These are phyloP conservation scores for Pachyuromys duprasi DNA, from an alignment of 2,797 vertebrate species.

Conservation along the genomic window DNA sequence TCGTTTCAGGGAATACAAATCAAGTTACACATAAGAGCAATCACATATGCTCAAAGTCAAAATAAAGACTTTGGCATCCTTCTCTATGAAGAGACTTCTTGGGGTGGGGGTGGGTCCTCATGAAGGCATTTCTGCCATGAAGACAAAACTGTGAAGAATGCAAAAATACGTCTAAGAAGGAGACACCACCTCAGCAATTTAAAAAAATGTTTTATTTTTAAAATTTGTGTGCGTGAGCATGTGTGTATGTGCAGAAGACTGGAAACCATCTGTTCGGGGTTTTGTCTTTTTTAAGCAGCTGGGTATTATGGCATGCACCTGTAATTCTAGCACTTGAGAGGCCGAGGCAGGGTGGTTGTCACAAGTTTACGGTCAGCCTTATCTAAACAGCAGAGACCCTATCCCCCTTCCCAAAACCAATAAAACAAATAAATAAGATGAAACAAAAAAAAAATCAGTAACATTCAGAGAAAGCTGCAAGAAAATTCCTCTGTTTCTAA, in stretches of 20 bases:
- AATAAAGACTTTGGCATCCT: not conserved
- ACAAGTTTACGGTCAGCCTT: conserved; percentile 4
- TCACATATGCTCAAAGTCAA: not conserved
- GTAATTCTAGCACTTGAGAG: not conserved
- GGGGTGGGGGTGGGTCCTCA: not conserved
- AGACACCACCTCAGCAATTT: not conserved
- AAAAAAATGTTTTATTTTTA: not conserved
- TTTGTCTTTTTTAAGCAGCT: not conserved
- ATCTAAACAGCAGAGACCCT: not conserved
- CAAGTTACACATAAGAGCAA: not conserved
- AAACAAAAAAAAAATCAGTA: not conserved
- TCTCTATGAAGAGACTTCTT: not conserved
- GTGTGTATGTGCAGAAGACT: not conserved
- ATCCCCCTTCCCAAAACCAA: not conserved
- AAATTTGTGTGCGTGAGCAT: not conserved
- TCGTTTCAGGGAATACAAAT: conserved; percentile 8
- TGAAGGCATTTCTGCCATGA: not conserved
- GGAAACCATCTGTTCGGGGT: too few species aligned
- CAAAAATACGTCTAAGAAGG: conserved; percentile 13
- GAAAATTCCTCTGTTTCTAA: conserved; percentile 29
- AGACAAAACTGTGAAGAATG: not conserved
- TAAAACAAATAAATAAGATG: not conserved
- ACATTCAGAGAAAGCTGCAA: conserved; percentile 13
- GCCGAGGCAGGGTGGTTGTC: not conserved
- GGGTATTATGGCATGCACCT: not conserved